Percentiles rank a stretch among this genome's conserved stretches.
Evolutionary conservation across 2,797 vertebrate genomes (phyloP).

Genomic region (Crocodylus rhombifer): DNA sequence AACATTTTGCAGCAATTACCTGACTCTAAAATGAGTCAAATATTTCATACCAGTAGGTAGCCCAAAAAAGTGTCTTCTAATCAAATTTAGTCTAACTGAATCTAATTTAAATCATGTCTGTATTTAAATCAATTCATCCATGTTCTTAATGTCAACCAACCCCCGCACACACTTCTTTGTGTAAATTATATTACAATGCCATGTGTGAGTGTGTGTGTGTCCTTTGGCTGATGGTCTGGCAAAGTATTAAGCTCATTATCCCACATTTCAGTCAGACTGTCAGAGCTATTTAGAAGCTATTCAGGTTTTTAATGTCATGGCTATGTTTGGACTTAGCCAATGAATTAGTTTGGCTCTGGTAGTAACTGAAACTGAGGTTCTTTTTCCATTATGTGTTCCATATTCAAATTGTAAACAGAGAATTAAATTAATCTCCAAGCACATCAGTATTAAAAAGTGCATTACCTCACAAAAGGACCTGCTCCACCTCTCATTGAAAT

Average conservation of each 20-base stretch:
- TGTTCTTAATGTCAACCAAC: background rate
- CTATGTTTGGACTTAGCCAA: conserved; percentile 1
- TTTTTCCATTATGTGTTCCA: background rate
- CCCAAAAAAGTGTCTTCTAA: background rate
- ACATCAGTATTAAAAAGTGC: background rate
- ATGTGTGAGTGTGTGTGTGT: fast-evolving
- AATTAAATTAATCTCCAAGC: background rate
- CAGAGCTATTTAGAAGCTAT: background rate
- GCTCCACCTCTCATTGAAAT: background rate
- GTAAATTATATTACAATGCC: background rate
- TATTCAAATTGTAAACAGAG: background rate
- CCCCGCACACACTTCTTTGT: background rate
- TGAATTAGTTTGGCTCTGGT: background rate
- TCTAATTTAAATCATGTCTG: background rate
- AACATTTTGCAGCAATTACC: background rate
- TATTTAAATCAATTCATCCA: background rate
- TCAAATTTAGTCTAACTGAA: background rate
- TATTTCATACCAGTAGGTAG: background rate
- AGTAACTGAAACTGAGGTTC: background rate
- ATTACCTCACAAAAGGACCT: background rate
- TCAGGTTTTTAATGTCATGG: conserved; percentile 12
- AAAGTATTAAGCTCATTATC: background rate
- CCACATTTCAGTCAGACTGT: background rate
- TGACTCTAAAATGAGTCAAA: background rate
- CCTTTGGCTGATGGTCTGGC: background rate